phyloP scores from a whole-genome alignment of 2,113 vertebrate species.

The Ivindomyrus marchei region DNA sequence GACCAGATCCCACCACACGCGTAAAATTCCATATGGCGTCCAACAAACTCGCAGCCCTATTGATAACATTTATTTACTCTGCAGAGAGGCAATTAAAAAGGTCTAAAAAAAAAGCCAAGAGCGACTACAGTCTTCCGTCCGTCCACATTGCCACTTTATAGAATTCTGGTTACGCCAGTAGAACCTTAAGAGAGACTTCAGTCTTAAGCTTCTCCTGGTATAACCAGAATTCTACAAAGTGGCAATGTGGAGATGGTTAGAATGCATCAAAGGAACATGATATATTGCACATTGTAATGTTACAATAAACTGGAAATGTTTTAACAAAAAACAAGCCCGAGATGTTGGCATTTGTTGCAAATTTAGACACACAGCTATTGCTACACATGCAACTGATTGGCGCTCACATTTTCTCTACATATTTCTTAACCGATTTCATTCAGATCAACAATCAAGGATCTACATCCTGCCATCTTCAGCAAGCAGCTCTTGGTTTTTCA shows the following conservation, averaged over 20 bases:
- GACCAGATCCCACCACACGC: constrained; percentile 48
- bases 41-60: constrained; percentile 8
- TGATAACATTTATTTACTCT: neutral
- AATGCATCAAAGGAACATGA: neutral
- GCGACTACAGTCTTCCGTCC: neutral
- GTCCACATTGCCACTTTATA: neutral
- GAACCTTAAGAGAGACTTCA: neutral
- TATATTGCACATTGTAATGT: neutral
- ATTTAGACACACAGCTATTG: neutral
- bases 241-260: neutral
- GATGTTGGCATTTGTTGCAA: neutral
- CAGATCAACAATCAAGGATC: neutral
- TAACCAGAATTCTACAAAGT: neutral
- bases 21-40: constrained; percentile 25
- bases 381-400: neutral
- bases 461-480: neutral
- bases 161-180: neutral
- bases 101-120: neutral
- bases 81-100: neutral
- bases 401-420: neutral
- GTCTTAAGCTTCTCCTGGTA: neutral
- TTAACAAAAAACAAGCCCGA: neutral
- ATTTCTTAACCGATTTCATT: neutral
- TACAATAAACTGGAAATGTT: neutral
- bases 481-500: neutral